A percentile compares a stretch with the other conserved stretches of the same genome.
These are phyloP conservation scores for Corythornis vintsioides DNA, from an alignment of 2,113 vertebrate genomes.

Conservation along the genomic window DNA sequence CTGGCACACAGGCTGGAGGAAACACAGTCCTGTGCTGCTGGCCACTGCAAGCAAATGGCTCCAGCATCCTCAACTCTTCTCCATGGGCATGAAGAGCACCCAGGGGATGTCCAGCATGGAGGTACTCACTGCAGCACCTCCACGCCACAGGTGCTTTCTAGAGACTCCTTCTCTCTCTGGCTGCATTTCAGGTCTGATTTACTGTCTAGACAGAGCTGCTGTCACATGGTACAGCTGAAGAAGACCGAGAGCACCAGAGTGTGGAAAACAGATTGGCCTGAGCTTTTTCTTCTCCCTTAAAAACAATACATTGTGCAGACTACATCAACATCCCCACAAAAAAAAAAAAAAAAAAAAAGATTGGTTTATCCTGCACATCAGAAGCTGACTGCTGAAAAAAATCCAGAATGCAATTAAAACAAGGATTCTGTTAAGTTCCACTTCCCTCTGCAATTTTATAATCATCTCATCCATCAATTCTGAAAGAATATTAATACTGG, in stretches of 20 bases:
- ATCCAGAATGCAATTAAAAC: slow-evolving; percentile 61
- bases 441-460: slow-evolving; percentile 64
- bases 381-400: slow-evolving; percentile 25
- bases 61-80: not conserved
- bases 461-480: slow-evolving; percentile 60
- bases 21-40: fast-evolving
- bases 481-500: slow-evolving; percentile 68
- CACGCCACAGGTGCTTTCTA: not conserved
- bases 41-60: not conserved
- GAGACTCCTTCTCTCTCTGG: not conserved
- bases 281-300: not conserved
- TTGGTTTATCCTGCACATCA: not conserved
- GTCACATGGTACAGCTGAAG: not conserved
- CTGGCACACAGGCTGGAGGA: not conserved
- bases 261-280: not conserved
- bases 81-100: not conserved
- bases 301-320: not conserved
- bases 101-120: not conserved
- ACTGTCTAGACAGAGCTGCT: not conserved
- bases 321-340: not conserved
- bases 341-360: not conserved
- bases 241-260: slow-evolving; percentile 1
- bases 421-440: slow-evolving; percentile 17
- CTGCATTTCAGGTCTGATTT: slow-evolving; percentile 10
- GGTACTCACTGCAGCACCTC: not conserved